Evolutionary conservation across 2,113 vertebrate species (phyloP), one percentile per base, ranked within the genome.

Genomic region (Callipepla californica): DNA sequence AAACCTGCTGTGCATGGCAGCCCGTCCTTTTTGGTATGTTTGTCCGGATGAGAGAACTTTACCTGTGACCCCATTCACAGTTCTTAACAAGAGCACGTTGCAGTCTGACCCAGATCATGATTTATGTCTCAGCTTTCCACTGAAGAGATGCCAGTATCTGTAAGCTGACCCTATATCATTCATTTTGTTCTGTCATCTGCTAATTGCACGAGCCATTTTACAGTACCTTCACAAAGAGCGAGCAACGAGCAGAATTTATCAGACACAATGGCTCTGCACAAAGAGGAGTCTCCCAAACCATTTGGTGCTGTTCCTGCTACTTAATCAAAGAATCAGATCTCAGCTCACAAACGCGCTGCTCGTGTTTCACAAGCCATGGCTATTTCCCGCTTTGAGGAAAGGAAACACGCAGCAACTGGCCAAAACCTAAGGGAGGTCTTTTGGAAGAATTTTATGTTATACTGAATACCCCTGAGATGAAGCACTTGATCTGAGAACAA

Each of bases 61-160:
- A 47, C 57, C 83, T 59, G 59, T 9, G 55, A 59, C 57, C 32
- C 45, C 79, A 61, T 72, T 75, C 62, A 69, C 8, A 18, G 68
- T 59, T 70, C 36, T 83, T 74, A 51, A 26, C 66, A 67, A 85
- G 65, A 45, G 53, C 89, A 79, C 32, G 40, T 78, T 67, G 53
- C 61, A 79, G 63, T 19, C 65, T 45, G 57, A 69, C 68, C 87
- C 53, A 55, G 72, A 78, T 66, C 69, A 16, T 40, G 89, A 95
- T 91, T 90, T 89, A 89, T 51, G 80, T 51, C 94, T 94, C 42
- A 45, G 84, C 48, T 91, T 95, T 80, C 74, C 85, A 84, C 21
- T 95, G 85, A 96, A 87, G 81, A 87, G 42, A 42, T 70, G 92
- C 91, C 96, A 96, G n/a, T 58, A 48, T 55, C 11, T 50, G 85